Base-by-base conservation (phyloP, 2,888 invertebrate species). In the Aquatica leii region DNA sequence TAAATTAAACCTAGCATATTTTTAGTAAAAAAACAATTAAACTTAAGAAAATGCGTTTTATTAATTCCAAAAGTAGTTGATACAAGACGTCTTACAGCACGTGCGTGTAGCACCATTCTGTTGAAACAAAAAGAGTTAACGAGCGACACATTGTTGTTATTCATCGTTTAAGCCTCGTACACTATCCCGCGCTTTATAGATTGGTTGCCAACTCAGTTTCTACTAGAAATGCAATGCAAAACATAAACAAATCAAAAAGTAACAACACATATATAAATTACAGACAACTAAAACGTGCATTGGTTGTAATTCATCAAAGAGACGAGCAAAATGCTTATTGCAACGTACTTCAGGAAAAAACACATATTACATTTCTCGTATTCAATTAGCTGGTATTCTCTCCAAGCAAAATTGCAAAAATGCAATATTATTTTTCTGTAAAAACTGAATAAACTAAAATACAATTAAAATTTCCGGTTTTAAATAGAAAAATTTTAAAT, bases 361-460 rank as follows among this genome's bases (percentile, higher is more conserved):
- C 62, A 63, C 64, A 59, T 60, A 64, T 64, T 64, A 59, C 59
- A 60, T 56, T 52, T 64, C 59, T 60, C 52, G 55, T 59, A 64
- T 64, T 59, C 64, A 64, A 64, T 64, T 64, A 64, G 64, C 55
- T 60, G 41, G 59, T 60, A 60, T 63, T 59, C 55, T 55, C 31
- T 52, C 37, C 34, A 24, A 60, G 59, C 46, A 56, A 64, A 63
- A 63, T 63, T 51, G 52, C 64, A 64, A 64, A 64, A 64, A 64
- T 64, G 60, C 64, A 56, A 64, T 64, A 60, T 56, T 37, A 55
- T 54, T 64, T 64, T 59, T 59, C 64, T 59, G 54, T 31, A 50
- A 49, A n/a, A 55, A 54, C 37, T 63, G 59, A 55, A 63, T 63
- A 46, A 58, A 62, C 53, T 62, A 58, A 58, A 62, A 54, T 59